Percentiles rank a stretch among this genome's conserved stretches.
Evolutionary conservation across 2,113 vertebrate genomes (phyloP).

Genomic region (Engraulis encrasicolus): DNA sequence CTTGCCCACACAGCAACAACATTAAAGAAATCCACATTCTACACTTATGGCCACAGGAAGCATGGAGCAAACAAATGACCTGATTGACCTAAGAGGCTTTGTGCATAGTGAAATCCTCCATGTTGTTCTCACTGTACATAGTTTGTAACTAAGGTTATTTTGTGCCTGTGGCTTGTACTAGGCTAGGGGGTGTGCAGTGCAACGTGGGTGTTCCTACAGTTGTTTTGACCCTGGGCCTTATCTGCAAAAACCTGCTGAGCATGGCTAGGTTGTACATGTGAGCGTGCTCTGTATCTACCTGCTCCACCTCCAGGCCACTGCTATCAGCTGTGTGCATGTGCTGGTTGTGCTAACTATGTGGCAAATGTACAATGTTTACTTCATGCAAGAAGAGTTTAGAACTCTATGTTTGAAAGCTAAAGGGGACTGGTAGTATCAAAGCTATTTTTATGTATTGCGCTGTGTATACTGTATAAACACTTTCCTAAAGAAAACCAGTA

Average conservation of each 20-base stretch:
- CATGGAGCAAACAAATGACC: not conserved
- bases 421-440: not conserved
- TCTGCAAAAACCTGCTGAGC: not conserved
- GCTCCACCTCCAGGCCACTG: not conserved
- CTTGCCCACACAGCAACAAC: not conserved
- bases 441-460: not conserved
- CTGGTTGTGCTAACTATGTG: not conserved
- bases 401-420: no score
- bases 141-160: not conserved
- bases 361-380: not conserved
- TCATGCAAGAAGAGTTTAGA: not conserved
- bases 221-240: constrained; percentile 5
- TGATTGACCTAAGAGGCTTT: not conserved
- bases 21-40: not conserved
- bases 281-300: constrained; percentile 6
- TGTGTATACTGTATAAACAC: not conserved
- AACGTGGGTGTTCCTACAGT: not conserved
- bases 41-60: not conserved
- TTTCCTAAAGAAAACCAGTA: not conserved
- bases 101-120: not conserved
- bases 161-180: not conserved
- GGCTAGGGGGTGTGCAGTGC: not conserved
- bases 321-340: not conserved
- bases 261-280: not conserved
- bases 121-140: not conserved